Evolutionary conservation across 2,113 vertebrate species (phyloP).

Genomic region (Gymnarchus niloticus): DNA sequence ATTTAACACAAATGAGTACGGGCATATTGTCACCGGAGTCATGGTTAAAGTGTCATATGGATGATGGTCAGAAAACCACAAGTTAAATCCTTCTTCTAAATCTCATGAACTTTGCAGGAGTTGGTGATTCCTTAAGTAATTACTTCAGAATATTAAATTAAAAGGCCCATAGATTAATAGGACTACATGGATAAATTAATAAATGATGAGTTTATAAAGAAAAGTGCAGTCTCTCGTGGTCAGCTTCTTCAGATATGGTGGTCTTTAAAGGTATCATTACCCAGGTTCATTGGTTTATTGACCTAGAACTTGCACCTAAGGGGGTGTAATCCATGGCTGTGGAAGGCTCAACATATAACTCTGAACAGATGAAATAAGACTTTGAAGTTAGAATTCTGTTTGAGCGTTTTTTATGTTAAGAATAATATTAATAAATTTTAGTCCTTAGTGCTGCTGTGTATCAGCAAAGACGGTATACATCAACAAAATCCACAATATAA

Average conservation of each 20-base stretch:
- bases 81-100: conserved; percentile 22
- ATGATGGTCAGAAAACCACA: conserved; percentile 22
- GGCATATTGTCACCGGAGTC: background rate
- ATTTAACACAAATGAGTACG: background rate
- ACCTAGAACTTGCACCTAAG: conserved; percentile 62
- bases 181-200: conserved; percentile 51
- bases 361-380: conserved; percentile 66
- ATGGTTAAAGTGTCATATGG: background rate
- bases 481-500: background rate
- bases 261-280: conserved; percentile 73
- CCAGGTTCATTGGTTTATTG: conserved; percentile 64
- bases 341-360: conserved; percentile 50
- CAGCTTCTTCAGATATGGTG: conserved; percentile 53
- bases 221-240: conserved; percentile 59
- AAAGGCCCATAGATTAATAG: conserved; percentile 47
- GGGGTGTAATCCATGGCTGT: conserved; percentile 51
- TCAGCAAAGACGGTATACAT: conserved; percentile 40
- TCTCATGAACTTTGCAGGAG: conserved; percentile 20
- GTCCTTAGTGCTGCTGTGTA: conserved; percentile 52
- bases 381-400: conserved; percentile 70
- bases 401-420: conserved; percentile 65
- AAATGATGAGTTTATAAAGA: conserved; percentile 46
- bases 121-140: conserved; percentile 35
- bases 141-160: conserved; percentile 49
- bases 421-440: conserved; percentile 60